Base-by-base conservation (phyloP, 2,113 vertebrate species). In the Centropus bengalensis region DNA sequence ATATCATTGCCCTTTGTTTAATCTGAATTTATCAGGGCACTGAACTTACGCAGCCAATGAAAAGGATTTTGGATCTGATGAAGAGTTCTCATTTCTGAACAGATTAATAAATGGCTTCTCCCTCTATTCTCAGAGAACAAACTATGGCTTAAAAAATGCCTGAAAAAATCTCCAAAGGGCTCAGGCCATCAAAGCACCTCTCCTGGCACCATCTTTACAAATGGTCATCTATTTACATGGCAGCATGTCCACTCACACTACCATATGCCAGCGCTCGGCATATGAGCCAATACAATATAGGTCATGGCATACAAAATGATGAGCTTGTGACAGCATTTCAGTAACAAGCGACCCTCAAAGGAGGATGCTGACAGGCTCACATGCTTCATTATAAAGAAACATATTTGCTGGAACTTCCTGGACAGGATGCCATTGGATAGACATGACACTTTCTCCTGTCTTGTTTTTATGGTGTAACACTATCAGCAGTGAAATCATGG, bases 261-360 rank as follows among this genome's bases (percentile, higher is more conserved):
- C 4, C 15, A 1, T 56, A 44, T 17, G 86, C 80, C 60, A 86
- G 69, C 47, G 38, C 27, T 8, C 33, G 12, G 69, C 36, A 36
- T 36, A 75, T 7, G 44, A 82, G 77, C 54, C 73, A 49, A 40
- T 16, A 73, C 75, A 86, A 94, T 87, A 85, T 56, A 91, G 80
- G 92, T 86, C 86, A 71, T 22, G 70, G 64, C 77, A 86, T 58
- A 96, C 54, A 84, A 84, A 93, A 84, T 14, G 47, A 91, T 28
- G 69, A 93, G 69, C 82, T 74, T 47, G 51, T 58, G 82, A 59
- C 24, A 70, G 63, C 51, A 77, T 32, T 66, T 89, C 74, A 40
- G 77, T 68, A 84, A 83, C 0, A 2, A 92, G 40, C 28, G 40
- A 11, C 62, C 67, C 70, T 58, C 2, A 0, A 13, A 45, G 58